phyloP scores from a whole-genome alignment of 1,140 invertebrate genomes.

The Brachionus angularis region DNA sequence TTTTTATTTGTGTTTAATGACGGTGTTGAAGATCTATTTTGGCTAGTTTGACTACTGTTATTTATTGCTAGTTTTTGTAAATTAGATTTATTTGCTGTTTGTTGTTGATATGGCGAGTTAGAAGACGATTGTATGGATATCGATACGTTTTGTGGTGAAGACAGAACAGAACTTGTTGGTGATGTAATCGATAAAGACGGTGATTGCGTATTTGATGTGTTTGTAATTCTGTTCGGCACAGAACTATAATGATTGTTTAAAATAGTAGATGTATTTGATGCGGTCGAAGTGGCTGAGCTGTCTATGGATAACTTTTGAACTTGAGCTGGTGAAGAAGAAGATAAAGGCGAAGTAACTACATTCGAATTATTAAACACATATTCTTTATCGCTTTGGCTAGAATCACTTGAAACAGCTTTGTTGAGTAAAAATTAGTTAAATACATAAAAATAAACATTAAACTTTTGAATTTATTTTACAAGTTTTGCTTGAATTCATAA shows the following conservation, averaged over 20 bases:
- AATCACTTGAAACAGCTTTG: conserved; percentile 28
- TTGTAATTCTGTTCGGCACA: too few relatives aligned
- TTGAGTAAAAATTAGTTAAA: too few relatives aligned
- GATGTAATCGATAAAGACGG: conserved; percentile 31
- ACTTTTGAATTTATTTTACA: conserved; percentile 3
- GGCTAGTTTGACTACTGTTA: background rate
- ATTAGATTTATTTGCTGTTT: background rate
- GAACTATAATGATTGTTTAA: too few relatives aligned
- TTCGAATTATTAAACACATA: background rate
- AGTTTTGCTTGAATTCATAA: conserved; percentile 25
- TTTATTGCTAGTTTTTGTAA: conserved; percentile 37
- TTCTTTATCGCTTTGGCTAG: conserved; percentile 31
- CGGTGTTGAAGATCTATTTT: conserved; percentile 21
- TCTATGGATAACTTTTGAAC: background rate
- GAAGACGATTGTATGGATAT: background rate
- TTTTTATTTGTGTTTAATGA: background rate
- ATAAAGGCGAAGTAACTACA: background rate
- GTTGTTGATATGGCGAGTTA: too few relatives aligned
- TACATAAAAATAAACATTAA: too few relatives aligned
- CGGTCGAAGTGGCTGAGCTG: background rate
- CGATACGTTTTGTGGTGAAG: conserved; percentile 2
- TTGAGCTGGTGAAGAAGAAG: background rate
- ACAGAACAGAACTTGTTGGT: background rate
- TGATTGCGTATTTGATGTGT: background rate
- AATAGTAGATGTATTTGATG: too few relatives aligned